Percentiles rank a stretch among this genome's conserved stretches.
Evolutionary conservation across 2,797 vertebrate species (phyloP).

Genomic region (Margarornis squamiger): DNA sequence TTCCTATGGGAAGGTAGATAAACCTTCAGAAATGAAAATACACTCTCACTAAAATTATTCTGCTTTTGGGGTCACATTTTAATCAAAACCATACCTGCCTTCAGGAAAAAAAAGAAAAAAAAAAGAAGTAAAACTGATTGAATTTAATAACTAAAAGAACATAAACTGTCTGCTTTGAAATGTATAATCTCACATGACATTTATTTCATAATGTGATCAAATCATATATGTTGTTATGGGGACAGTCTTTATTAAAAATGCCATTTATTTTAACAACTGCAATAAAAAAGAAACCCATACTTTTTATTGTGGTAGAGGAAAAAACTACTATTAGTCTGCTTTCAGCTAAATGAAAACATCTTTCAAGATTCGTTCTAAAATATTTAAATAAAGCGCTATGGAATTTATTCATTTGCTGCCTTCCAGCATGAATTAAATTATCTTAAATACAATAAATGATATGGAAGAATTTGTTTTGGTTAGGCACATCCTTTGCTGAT

Average conservation of each 20-base stretch:
- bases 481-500: conserved; percentile 63
- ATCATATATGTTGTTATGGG: conserved; percentile 74
- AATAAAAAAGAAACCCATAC: conserved; percentile 69
- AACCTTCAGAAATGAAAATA: conserved; percentile 59
- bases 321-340: conserved; percentile 75
- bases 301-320: conserved; percentile 65
- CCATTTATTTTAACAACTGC: conserved; percentile 77
- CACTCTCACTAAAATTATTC: conserved; percentile 52
- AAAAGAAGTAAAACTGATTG: conserved; percentile 70
- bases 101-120: conserved; percentile 53
- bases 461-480: conserved; percentile 62
- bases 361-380: conserved; percentile 75
- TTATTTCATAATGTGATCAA: conserved; percentile 73
- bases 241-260: conserved; percentile 80
- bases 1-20: conserved; percentile 58
- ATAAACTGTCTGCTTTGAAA: conserved; percentile 73
- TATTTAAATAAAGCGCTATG: conserved; percentile 76
- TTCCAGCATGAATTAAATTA: conserved; percentile 64
- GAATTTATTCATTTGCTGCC: conserved; percentile 71
- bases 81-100: conserved; percentile 75
- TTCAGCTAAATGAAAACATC: conserved; percentile 76
- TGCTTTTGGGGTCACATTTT: conserved; percentile 73
- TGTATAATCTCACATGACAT: conserved; percentile 74
- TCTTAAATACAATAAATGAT: conserved; percentile 70
- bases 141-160: conserved; percentile 76